Percentiles rank a stretch among this genome's conserved stretches.
Conservation (phyloP, 2,888 invertebrate genomes). For the Acrocyrtus sp. region DNA sequence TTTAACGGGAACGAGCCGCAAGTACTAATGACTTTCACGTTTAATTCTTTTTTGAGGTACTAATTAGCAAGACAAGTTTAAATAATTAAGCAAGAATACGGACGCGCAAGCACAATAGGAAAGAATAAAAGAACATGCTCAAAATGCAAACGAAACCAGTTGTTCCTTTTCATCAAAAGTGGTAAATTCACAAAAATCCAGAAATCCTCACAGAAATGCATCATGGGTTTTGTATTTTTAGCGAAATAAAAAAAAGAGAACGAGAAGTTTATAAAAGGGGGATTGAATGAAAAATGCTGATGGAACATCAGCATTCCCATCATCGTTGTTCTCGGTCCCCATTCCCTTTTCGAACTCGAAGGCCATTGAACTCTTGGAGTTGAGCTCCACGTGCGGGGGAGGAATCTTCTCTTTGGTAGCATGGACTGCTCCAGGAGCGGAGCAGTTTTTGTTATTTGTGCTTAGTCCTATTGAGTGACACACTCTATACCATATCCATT, state of each 20-base stretch:
- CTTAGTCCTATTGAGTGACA: background rate
- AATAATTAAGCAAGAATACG: too few relatives aligned
- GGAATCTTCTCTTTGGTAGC: constrained; percentile 40
- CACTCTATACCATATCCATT: background rate
- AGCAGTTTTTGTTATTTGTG: background rate
- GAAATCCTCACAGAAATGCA: too few relatives aligned
- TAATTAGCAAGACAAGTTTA: too few relatives aligned
- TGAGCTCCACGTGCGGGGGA: constrained; percentile 63
- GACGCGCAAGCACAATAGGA: too few relatives aligned
- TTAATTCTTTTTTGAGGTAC: too few relatives aligned
- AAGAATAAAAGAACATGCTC: too few relatives aligned
- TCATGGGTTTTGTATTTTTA: constrained; percentile 17
- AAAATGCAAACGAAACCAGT: too few relatives aligned
- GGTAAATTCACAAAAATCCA: too few relatives aligned
- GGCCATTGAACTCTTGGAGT: constrained; percentile 62
- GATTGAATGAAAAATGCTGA: constrained; percentile 39
- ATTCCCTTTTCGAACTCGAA: constrained; percentile 42
- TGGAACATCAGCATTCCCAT: constrained; percentile 15
- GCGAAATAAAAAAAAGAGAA: constrained; percentile 26
- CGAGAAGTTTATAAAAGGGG: background rate
- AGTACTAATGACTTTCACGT: too few relatives aligned
- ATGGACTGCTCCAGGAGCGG: constrained; percentile 54
- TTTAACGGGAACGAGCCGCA: too few relatives aligned
- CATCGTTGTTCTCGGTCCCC: constrained; percentile 21
- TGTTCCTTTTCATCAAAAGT: too few relatives aligned